These are phyloP conservation scores for Xanthia icteritia DNA, from an alignment of 2,888 invertebrate species.

Conservation along the genomic window DNA sequence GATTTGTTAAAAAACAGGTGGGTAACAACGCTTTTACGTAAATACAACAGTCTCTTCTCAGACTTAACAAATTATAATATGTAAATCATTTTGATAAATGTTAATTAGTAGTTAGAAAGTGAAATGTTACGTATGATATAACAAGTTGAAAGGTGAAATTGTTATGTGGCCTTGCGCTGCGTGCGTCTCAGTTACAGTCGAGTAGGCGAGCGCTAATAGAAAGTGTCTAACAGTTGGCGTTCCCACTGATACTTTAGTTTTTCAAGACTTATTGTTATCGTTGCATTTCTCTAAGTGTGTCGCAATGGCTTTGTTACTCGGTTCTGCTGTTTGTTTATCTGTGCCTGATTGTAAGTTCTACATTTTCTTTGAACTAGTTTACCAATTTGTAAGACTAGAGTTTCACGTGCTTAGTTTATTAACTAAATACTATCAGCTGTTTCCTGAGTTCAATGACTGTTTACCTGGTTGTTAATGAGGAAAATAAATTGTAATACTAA, in stretches of 20 bases:
- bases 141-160: conserved; percentile 87
- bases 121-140: conserved; percentile 80
- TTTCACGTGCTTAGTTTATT: conserved; percentile 24
- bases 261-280: conserved; percentile 45
- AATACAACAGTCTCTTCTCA: conserved; percentile 22
- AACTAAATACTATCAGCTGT: conserved; percentile 43
- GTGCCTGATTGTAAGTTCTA: conserved; percentile 79
- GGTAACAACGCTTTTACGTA: conserved; percentile 26
- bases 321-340: conserved; percentile 81
- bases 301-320: conserved; percentile 78
- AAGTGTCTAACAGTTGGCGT: conserved; percentile 67
- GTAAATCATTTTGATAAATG: conserved; percentile 58
- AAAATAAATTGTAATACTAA: conserved; percentile 33
- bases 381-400: conserved; percentile 12
- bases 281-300: conserved; percentile 51
- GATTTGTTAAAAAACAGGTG: conserved; percentile 40
- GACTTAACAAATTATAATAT: conserved; percentile 33
- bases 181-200: conserved; percentile 60
- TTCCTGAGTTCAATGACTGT: conserved; percentile 47
- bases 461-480: conserved; percentile 34
- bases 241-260: conserved; percentile 38
- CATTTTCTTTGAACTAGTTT: conserved; percentile 33
- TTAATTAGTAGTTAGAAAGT: conserved; percentile 76
- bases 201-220: conserved; percentile 70
- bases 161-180: conserved; percentile 71